These are phyloP conservation scores for Medauroidea extradentata DNA, from an alignment of 1,140 invertebrate genomes.

Conservation along the genomic window DNA sequence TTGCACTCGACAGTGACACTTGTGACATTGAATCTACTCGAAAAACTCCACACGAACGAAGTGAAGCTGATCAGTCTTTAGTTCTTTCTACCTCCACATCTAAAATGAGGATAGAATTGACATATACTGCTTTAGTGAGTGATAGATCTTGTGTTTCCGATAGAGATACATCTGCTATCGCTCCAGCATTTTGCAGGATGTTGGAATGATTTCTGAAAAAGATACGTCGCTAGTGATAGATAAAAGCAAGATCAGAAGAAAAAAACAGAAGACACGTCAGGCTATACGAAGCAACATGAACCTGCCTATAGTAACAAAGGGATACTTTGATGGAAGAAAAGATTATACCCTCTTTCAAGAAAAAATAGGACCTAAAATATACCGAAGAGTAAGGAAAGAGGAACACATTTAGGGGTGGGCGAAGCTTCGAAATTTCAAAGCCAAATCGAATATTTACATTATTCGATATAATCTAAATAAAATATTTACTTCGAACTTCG, in stretches of 20 bases:
- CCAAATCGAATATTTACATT: no score
- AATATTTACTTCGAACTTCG: no score
- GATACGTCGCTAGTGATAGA: neutral
- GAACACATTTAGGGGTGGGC: no score
- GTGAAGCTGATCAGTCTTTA: no score
- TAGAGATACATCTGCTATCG: constrained; percentile 17
- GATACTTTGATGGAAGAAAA: constrained; percentile 4
- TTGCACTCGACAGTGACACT: no score
- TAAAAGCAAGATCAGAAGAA: constrained; percentile 18
- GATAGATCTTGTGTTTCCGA: constrained; percentile 16
- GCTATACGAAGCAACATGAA: neutral
- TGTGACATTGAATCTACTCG: no score
- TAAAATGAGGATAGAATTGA: constrained; percentile 16
- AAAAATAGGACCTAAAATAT: no score
- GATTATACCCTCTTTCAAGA: neutral
- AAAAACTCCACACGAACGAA: no score
- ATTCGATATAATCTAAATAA: no score
- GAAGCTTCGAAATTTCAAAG: no score
- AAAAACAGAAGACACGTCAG: neutral
- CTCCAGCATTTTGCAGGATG: constrained; percentile 12
- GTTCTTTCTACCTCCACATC: constrained; percentile 1
- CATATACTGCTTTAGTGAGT: constrained; percentile 13
- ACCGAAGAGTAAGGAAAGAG: constrained; percentile 1
- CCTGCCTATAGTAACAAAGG: neutral
- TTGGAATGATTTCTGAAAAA: constrained; percentile 11